These are phyloP conservation scores for Neelides sp. DNA, from an alignment of 1,140 invertebrate genomes.

Conservation along the genomic window DNA sequence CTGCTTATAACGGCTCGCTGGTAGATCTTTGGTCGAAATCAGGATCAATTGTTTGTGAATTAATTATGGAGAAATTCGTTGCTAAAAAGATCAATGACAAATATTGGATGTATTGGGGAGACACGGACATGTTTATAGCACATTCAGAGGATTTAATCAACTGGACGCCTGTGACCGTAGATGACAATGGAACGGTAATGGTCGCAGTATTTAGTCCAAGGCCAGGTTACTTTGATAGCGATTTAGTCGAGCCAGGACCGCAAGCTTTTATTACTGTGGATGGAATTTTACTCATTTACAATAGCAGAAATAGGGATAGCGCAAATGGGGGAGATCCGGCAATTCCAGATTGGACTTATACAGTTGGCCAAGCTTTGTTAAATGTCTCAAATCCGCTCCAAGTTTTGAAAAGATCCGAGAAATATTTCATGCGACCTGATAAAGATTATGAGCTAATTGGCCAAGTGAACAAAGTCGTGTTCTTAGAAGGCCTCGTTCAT, in stretches of 20 bases:
- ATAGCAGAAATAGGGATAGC: slow-evolving; percentile 10
- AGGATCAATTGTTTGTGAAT: slow-evolving; percentile 18
- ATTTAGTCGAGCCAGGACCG: slow-evolving; percentile 27
- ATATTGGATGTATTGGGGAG: slow-evolving; percentile 29
- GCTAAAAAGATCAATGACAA: slow-evolving; percentile 20
- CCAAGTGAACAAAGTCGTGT: slow-evolving; percentile 26
- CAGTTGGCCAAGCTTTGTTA: slow-evolving; percentile 21
- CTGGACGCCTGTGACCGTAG: slow-evolving; percentile 13
- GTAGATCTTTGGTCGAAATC: slow-evolving; percentile 26
- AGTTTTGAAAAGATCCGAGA: slow-evolving; percentile 7
- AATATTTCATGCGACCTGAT: slow-evolving; percentile 25
- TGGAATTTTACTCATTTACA: slow-evolving; percentile 27
- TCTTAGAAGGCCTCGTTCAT: slow-evolving; percentile 23
- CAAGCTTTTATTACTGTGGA: slow-evolving; percentile 18
- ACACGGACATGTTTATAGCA: slow-evolving; percentile 17
- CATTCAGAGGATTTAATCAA: slow-evolving; percentile 17
- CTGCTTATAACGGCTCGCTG: slow-evolving; percentile 1
- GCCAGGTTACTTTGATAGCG: slow-evolving; percentile 19
- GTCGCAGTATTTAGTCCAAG: slow-evolving; percentile 17
- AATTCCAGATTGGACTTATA: slow-evolving; percentile 21
- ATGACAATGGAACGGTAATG: not conserved
- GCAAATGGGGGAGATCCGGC: slow-evolving; percentile 14
- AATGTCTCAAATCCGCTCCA: not conserved
- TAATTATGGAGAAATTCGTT: slow-evolving; percentile 9
- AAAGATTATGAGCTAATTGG: slow-evolving; percentile 23